Percentiles rank a stretch among this genome's conserved stretches.
phyloP scores from a whole-genome alignment of 2,113 vertebrate species.

The Brachypteracias leptosomus region DNA sequence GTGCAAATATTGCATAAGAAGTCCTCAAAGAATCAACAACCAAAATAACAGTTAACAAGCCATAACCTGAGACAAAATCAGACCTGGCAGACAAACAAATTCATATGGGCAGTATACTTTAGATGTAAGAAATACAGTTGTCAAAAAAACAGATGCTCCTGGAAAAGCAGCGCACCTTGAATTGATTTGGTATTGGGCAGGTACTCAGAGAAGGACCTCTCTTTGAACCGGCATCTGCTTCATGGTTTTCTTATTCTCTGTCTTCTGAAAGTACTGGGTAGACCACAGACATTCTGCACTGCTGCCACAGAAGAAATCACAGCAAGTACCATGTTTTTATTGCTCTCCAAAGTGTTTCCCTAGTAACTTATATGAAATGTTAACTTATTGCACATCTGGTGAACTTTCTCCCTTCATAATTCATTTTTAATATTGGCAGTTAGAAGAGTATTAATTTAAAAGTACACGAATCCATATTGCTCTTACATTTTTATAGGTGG shows the following conservation, averaged over 20 bases:
- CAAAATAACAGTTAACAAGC: neutral
- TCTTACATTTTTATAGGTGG: neutral
- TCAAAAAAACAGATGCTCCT: neutral
- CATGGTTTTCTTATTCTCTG: neutral
- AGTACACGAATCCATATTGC: neutral
- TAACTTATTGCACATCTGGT: neutral
- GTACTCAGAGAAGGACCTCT: neutral
- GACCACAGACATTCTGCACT: neutral
- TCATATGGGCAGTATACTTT: neutral
- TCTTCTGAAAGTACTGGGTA: neutral
- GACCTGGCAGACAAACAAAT: neutral
- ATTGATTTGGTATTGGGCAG: neutral
- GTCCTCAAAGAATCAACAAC: neutral
- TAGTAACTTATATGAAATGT: neutral
- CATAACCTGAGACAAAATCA: neutral
- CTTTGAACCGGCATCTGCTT: neutral
- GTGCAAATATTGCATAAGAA: neutral
- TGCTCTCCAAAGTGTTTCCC: neutral
- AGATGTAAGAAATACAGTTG: neutral
- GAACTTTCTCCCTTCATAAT: neutral
- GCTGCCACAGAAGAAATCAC: neutral
- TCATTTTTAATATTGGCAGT: too few species aligned
- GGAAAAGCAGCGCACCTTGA: neutral
- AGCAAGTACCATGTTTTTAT: neutral
- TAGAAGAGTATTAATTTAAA: neutral